Conservation (phyloP, 2,797 vertebrate species). For the Chelon labrosus region DNA sequence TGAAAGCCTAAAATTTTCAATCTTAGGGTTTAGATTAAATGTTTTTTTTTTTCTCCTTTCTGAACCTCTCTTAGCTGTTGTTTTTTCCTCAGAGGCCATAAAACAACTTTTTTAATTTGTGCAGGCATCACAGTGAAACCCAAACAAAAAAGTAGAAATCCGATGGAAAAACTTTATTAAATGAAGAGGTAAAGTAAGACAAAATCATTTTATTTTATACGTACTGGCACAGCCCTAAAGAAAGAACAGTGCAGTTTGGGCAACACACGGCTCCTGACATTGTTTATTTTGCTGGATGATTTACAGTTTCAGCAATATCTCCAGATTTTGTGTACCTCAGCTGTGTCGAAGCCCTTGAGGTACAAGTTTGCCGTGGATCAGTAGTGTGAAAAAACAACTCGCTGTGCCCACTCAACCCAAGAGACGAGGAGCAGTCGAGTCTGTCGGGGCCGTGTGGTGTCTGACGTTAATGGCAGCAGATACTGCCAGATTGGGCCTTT, state of each 20-base stretch:
- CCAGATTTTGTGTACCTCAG: conserved; percentile 22
- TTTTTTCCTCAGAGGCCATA: conserved; percentile 39
- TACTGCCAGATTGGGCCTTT: conserved; percentile 12
- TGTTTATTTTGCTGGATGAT: conserved; percentile 15
- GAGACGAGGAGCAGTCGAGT: conserved; percentile 55
- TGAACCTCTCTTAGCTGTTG: conserved; percentile 27
- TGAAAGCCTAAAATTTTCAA: conserved; percentile 54
- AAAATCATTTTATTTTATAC: not conserved
- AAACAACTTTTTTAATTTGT: conserved; percentile 47
- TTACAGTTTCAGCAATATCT: conserved; percentile 1
- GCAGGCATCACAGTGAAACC: conserved; percentile 16
- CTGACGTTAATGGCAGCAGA: conserved; percentile 19
- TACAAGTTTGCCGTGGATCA: conserved; percentile 43
- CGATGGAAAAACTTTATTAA: not conserved
- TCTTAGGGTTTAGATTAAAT: conserved; percentile 34
- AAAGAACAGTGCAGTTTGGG: not conserved
- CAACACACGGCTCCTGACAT: not conserved
- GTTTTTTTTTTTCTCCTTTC: not conserved
- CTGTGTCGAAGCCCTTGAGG: conserved; percentile 29
- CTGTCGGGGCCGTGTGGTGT: conserved; percentile 47
- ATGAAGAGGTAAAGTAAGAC: not conserved
- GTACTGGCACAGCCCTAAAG: not conserved
- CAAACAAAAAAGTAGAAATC: conserved; percentile 2
- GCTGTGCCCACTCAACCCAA: conserved; percentile 59
- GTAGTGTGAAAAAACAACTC: conserved; percentile 45